A percentile compares a stretch with the other conserved stretches of the same genome.
phyloP scores from a whole-genome alignment of 2,113 vertebrate genomes.

The Merops nubicus region DNA sequence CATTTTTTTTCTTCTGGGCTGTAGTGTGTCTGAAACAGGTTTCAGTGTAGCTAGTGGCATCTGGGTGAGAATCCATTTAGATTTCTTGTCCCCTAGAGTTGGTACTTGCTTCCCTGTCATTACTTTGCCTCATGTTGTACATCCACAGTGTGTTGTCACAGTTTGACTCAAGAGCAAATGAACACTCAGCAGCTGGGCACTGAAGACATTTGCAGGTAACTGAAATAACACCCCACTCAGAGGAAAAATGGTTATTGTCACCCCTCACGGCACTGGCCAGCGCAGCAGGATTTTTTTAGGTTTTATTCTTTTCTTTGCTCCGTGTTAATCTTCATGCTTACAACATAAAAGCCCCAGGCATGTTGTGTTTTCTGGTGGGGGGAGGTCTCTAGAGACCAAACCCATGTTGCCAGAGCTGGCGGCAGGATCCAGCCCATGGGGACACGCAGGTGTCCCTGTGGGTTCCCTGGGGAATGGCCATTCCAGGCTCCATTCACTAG shows the following conservation, averaged over 20 bases:
- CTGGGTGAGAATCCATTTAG: background rate
- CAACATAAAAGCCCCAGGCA: fast-evolving
- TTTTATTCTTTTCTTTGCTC: background rate
- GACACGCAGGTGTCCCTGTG: fast-evolving
- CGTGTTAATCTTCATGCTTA: background rate
- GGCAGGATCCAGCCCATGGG: background rate
- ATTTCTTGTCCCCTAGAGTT: background rate
- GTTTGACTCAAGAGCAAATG: too few species aligned
- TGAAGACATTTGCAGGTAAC: too few species aligned
- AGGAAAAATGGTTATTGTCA: background rate
- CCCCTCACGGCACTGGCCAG: background rate
- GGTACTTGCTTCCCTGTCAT: background rate
- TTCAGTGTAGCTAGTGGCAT: background rate
- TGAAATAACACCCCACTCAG: background rate
- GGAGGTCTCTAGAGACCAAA: background rate
- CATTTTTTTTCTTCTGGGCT: background rate
- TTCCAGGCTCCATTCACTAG: fast-evolving
- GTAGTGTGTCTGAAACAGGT: background rate
- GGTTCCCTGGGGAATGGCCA: background rate
- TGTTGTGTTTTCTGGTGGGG: too few species aligned
- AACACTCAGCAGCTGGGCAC: too few species aligned
- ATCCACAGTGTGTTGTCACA: too few species aligned
- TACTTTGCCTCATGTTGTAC: background rate
- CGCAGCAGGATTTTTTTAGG: fast-evolving
- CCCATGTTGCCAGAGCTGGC: fast-evolving